Conservation (phyloP, 2,797 vertebrate species). For the Peromyscus nudipes region DNA sequence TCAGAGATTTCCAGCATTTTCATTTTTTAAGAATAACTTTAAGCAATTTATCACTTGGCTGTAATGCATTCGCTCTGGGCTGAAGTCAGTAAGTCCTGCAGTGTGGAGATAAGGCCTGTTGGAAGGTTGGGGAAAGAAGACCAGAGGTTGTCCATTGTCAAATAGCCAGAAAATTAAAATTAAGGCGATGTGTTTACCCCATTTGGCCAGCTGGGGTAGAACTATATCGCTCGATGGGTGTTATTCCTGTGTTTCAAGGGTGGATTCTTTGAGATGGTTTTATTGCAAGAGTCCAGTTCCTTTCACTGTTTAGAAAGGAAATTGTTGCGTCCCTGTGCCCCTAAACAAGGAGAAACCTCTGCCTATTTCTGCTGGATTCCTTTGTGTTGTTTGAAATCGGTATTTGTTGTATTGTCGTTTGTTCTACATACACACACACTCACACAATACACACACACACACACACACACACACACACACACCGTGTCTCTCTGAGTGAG, state of each 20-base stretch:
- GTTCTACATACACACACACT: not conserved
- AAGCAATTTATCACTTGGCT: conserved; percentile 85
- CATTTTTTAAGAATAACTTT: conserved; percentile 81
- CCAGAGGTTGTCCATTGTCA: conserved; percentile 78
- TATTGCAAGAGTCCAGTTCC: not conserved
- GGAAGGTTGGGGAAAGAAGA: conserved; percentile 73
- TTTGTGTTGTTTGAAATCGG: not conserved
- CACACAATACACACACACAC: too few relatives aligned
- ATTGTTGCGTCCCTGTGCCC: not conserved
- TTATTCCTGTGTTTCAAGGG: conserved; percentile 32
- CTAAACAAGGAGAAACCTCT: not conserved
- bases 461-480: too few relatives aligned
- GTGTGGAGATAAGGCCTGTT: conserved; percentile 78
- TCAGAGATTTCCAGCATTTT: conserved; percentile 71
- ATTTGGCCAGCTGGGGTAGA: conserved; percentile 63
- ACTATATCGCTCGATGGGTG: not conserved
- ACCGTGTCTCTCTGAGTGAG: not conserved
- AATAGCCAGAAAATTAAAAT: conserved; percentile 80
- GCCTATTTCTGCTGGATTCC: conserved; percentile 30
- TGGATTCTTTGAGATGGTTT: conserved; percentile 56
- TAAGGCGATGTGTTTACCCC: conserved; percentile 61
- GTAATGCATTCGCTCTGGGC: conserved; percentile 74
- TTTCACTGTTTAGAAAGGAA: conserved; percentile 53
- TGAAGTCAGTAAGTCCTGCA: conserved; percentile 83
- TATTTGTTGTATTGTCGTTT: conserved; percentile 20